Base-by-base conservation (phyloP, 2,113 vertebrate species). In the Cebus imitator region DNA sequence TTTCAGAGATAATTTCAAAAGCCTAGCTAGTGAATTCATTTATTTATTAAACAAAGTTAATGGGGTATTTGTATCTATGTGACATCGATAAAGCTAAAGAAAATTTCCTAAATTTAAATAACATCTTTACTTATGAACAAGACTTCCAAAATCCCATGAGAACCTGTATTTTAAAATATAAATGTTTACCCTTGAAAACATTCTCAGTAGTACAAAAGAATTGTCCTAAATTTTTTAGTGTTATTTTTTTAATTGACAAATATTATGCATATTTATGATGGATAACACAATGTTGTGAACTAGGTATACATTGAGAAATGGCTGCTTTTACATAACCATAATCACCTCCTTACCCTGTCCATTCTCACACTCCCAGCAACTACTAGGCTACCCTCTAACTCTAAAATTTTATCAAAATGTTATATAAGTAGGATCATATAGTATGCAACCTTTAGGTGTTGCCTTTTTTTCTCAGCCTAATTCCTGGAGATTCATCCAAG, bases 1-100 rank as follows among this genome's bases (percentile, higher is more conserved):
- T 81, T 91, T 91, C 82, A 76, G 50, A 80, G 78, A 73, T 14
- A 78, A 61, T 61, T 95, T 91, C 66, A 91, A 94, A 92, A 89
- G 79, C 48, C 72, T 58, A 30, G n/a, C 32, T 37, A 84, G n/a
- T 83, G 43, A 79, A 48, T 88, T 87, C 21, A 83, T 87, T 93
- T 72, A 83, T 93, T 90, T 93, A 87, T 37, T 93, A 70, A 90
- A 45, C 30, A 94, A 91, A 57, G 11, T 75, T 80, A 93, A 75
- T 30, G 35, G 80, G 40, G 2, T 50, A 45, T 84, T 94, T 45
- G 30, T 55, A 58, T 64, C 40, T 81, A 52, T 72, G 43, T 86
- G 30, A 82, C 40, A 82, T 8, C 30, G 72, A 61, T 72, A 70
- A 96, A 61, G 57, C 76, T 70, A 94, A 95, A 55, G 37, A 76